Percentiles rank a stretch among this genome's conserved stretches.
Evolutionary conservation across 1,140 invertebrate genomes (phyloP).

Genomic region (Telenomus remus): DNA sequence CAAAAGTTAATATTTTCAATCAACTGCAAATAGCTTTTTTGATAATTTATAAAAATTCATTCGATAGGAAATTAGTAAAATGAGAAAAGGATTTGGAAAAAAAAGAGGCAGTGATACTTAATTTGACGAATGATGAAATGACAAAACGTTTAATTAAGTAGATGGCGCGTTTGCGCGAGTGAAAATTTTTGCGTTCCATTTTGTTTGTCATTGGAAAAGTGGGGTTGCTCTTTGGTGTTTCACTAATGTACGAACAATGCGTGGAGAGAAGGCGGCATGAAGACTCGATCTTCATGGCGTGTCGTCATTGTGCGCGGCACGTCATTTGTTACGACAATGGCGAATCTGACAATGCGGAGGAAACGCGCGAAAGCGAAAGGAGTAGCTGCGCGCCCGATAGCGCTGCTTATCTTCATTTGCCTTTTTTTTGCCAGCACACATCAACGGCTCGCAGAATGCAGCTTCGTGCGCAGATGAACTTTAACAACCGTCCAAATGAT

Average conservation of each 20-base stretch:
- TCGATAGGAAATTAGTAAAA: too few relatives aligned
- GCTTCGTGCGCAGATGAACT: background rate
- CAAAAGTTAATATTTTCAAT: too few relatives aligned
- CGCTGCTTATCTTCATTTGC: slow-evolving; percentile 48
- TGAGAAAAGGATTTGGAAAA: too few relatives aligned
- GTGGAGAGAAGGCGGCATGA: slow-evolving; percentile 33
- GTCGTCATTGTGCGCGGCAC: slow-evolving; percentile 52
- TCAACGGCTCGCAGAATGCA: slow-evolving; percentile 7
- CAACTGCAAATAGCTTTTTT: too few relatives aligned
- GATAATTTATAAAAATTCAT: too few relatives aligned
- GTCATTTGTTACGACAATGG: slow-evolving; percentile 57
- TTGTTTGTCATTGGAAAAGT: slow-evolving; percentile 24
- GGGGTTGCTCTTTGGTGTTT: slow-evolving; percentile 48
- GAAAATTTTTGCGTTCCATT: background rate
- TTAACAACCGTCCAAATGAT: too few relatives aligned
- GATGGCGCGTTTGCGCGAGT: too few relatives aligned
- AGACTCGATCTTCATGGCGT: slow-evolving; percentile 49
- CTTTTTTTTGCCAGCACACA: slow-evolving; percentile 40
- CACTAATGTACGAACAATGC: slow-evolving; percentile 50
- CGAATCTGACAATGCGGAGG: slow-evolving; percentile 53
- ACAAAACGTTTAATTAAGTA: too few relatives aligned
- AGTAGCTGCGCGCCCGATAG: slow-evolving; percentile 38
- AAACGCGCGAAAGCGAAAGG: slow-evolving; percentile 52
- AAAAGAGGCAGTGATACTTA: too few relatives aligned
- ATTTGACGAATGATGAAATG: too few relatives aligned